Evolutionary conservation across 1,140 invertebrate species (phyloP), one percentile per base, ranked within the genome.

Genomic region (Pseudomyrmex pallidus): DNA sequence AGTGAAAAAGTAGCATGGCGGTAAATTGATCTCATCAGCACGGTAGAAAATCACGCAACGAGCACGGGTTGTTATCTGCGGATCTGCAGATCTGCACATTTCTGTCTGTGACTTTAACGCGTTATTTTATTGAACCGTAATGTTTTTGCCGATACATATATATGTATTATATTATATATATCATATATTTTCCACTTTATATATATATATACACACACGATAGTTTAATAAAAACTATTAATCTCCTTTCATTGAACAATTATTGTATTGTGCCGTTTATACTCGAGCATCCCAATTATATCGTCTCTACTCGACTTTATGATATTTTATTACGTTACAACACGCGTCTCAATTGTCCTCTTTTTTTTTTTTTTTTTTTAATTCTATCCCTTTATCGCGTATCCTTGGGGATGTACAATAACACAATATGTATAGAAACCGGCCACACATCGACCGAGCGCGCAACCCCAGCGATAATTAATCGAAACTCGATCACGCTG

Each of bases 401-500:
- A 35, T 35, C 35, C 35, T 35, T 35, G 35, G 35, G 35, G 35
- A 35, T 35, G 35, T 35, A 35, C 35, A 35, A 35, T 35, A 35
- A 35, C 35, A 35, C 35, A 35, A 35, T 35, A 35, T 35, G 35
- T 35, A 35, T 35, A 35, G 35, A 13, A 52, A 13, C 50, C 22
- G 61, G 61, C 7, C 61, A 35, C 25, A 54, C 25, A 76, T 76
- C 76, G 64, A 50, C 44, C 54, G 46, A 76, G 62, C 54, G 54
- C 44, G 44, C 35, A 35, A 70, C 15, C 44, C 66, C 76, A 35
- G 22, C 44, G 66, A 80, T 80, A 80, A 80, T 80, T 80, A 72
- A 70, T 80, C 54, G 76, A 80, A 80, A 80, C 44, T 72, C 76
- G 66, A 80, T 80, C 66, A 80, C 70, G 68, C 56, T 44, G 54